Conservation (phyloP, 2,888 invertebrate genomes). For the Gastracanthus pulcherrimus region DNA sequence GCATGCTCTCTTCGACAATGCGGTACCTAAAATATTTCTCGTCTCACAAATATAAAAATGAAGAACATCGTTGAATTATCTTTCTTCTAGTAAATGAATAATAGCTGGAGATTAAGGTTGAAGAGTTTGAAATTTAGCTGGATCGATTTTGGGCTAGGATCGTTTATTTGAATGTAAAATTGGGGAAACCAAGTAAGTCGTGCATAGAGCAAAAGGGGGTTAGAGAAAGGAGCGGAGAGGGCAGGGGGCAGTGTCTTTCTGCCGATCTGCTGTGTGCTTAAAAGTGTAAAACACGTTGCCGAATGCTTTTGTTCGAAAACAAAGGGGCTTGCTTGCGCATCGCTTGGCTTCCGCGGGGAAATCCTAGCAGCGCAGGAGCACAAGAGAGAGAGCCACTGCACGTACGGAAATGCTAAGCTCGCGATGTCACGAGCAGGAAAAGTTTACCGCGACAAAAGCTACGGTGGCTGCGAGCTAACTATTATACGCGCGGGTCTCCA, state of each 20-base stretch:
- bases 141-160: constrained; percentile 21
- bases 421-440: constrained; percentile 32
- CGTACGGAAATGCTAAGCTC: constrained; percentile 49
- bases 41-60: no score
- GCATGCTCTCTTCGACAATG: no score
- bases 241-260: constrained; percentile 23
- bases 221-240: constrained; percentile 20
- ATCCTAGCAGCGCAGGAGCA: constrained; percentile 40
- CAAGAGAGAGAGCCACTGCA: no score
- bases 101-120: no score
- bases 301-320: constrained; percentile 60
- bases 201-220: constrained; percentile 16
- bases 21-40: no score
- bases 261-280: constrained; percentile 15
- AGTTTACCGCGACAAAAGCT: constrained; percentile 28
- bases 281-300: constrained; percentile 60
- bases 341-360: constrained; percentile 57
- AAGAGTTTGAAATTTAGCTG: no score
- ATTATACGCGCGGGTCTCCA: not conserved
- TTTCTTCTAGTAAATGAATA: no score
- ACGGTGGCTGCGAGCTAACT: constrained; percentile 2
- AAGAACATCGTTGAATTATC: no score
- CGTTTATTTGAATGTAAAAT: constrained; percentile 37
- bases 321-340: constrained; percentile 54
- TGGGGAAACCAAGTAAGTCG: constrained; percentile 46